Evolutionary conservation across 92 coral and sea anemone species (phyloP), one percentile per base, ranked within the genome.

Genomic region (Desmophyllum pertusum): DNA sequence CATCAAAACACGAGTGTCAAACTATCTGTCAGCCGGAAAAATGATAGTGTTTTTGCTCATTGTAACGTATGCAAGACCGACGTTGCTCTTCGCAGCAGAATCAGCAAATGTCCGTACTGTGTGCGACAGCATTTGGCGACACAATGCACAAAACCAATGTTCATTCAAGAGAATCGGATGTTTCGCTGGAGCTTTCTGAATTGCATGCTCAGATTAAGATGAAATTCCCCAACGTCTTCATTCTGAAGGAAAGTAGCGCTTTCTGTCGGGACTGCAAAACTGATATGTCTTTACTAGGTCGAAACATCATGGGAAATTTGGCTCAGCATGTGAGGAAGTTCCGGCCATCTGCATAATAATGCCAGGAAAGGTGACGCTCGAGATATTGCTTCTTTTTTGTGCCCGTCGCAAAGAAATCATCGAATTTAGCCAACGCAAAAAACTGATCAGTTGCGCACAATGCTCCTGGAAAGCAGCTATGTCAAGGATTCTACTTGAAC

Each of bases 101-200:
- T 40, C 46, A 81, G 66, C 37, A 41, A 81, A 70, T 63, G 42
- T 37, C 43, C 75, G 35, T 81, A 61, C 18, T 72, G 46, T 81
- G 65, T 81, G 46, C 69, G 78, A 68, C 86, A 81, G 78, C 86
- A 81, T 70, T 57, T 81, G 5, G 75, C 78, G 8, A 68, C 86
- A 11, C 86, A 81, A 62, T 70, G 64, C 86, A 81, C 63, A 68
- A 81, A 31, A 81, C 86, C 64, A 70, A 53, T 53, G 79, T 70
- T 68, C 77, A 68, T 59, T 70, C 79, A 35, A 70, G 79, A 35
- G 75, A 70, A 53, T 48, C 59, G 23, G 51, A 73, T 38, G 69
- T 70, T 68, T 53, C 68, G 21, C 66, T 81, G 25, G 79, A 68
- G 43, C 70, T 70, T 25, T 65, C 86, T 41, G 64, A 81, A 53